phyloP scores from a whole-genome alignment of 2,888 invertebrate genomes.

The Ptilodon capucinus region DNA sequence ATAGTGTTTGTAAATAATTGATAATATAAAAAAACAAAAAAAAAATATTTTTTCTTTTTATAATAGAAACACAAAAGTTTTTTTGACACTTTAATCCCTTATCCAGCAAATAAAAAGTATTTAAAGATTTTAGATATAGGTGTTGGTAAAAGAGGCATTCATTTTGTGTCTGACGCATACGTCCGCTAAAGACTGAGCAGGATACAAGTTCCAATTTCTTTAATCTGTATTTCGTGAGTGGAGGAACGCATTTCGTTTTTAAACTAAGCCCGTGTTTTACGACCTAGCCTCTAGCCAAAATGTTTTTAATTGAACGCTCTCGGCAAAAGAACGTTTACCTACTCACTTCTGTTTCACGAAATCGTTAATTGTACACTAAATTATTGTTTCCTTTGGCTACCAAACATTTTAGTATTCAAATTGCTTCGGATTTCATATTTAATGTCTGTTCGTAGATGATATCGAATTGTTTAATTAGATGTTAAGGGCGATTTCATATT shows the following conservation, averaged over 20 bases:
- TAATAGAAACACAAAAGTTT: too few species aligned
- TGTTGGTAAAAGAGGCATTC: too few species aligned
- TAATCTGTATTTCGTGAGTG: constrained; percentile 4
- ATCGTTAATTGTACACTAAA: constrained; percentile 27
- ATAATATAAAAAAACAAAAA: too few species aligned
- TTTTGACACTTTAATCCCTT: too few species aligned
- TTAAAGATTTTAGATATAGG: too few species aligned
- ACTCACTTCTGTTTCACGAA: constrained; percentile 22
- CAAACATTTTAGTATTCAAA: constrained; percentile 1
- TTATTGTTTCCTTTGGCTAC: constrained; percentile 26
- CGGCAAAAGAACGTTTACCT: constrained; percentile 28
- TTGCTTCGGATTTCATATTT: not conserved
- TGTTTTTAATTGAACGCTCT: constrained; percentile 26
- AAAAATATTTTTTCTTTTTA: too few species aligned
- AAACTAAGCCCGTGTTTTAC: constrained; percentile 7
- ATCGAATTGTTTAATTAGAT: too few species aligned
- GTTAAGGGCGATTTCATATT: too few species aligned
- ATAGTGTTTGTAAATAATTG: too few species aligned
- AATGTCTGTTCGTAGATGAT: not conserved
- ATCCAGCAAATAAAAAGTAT: too few species aligned
- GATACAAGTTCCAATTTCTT: constrained; percentile 4
- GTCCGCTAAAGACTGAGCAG: constrained; percentile 1
- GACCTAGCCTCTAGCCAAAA: constrained; percentile 33
- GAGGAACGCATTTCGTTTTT: not conserved
- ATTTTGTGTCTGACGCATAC: constrained; percentile 20